phyloP scores from a whole-genome alignment of 2,888 invertebrate genomes.

The Tuberolachnus salignus region DNA sequence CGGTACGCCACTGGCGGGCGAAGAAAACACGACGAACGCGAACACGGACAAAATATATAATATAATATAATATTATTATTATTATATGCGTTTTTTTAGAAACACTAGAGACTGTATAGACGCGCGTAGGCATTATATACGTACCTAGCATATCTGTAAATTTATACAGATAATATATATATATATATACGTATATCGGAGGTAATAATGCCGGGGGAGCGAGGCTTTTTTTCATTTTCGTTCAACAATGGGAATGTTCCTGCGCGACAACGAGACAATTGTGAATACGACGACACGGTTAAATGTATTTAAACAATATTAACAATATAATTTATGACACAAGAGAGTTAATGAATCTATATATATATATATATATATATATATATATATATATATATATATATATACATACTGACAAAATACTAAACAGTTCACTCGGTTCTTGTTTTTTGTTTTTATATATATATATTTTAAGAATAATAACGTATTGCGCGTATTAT shows the following conservation, averaged over 20 bases:
- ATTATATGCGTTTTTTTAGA: background rate
- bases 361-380: background rate
- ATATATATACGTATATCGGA: too few relatives aligned
- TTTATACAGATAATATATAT: too few relatives aligned
- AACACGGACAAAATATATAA: too few relatives aligned
- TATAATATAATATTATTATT: too few relatives aligned
- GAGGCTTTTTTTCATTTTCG: constrained; percentile 12
- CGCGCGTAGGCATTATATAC: background rate
- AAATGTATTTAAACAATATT: constrained; percentile 43
- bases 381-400: too few relatives aligned
- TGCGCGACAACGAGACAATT: constrained; percentile 39
- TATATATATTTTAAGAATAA: too few relatives aligned
- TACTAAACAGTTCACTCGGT: constrained; percentile 11
- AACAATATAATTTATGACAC: constrained; percentile 1
- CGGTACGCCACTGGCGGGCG: too few relatives aligned
- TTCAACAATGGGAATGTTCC: constrained; percentile 36
- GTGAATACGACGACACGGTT: constrained; percentile 34
- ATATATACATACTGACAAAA: constrained; percentile 23
- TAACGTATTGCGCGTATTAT: too few relatives aligned
- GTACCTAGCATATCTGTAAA: background rate
- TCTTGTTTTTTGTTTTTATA: constrained; percentile 25
- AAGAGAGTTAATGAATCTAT: constrained; percentile 45
- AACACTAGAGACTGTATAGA: constrained; percentile 4
- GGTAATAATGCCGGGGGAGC: constrained; percentile 10
- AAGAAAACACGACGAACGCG: too few relatives aligned